phyloP scores from a whole-genome alignment of 35 echinoderm and acorn worm species.

The Diadema setosum region DNA sequence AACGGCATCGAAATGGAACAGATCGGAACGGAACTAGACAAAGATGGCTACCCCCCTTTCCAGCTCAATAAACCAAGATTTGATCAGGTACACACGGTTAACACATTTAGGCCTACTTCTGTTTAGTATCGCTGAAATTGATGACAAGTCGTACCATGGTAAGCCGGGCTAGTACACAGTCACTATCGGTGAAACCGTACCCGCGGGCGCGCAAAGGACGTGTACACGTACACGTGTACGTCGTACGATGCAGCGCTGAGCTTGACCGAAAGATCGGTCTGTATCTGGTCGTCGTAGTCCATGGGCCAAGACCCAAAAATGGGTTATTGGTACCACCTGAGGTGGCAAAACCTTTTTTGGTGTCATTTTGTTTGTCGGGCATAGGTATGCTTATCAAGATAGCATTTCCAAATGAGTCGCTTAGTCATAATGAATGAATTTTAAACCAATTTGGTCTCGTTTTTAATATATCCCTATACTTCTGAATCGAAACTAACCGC shows the following conservation, averaged over 20 bases:
- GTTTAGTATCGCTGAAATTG: neutral
- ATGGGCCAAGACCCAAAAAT: too few species aligned
- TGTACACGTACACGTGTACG: neutral
- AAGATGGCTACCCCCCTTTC: slow-evolving; percentile 31
- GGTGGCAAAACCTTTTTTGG: too few species aligned
- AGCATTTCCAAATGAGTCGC: too few species aligned
- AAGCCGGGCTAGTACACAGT: too few species aligned
- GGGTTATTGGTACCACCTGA: too few species aligned
- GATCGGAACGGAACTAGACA: neutral
- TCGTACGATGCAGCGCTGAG: neutral
- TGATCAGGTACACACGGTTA: slow-evolving; percentile 21
- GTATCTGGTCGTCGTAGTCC: too few species aligned
- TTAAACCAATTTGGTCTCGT: too few species aligned
- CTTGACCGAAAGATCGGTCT: neutral
- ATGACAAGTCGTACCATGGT: neutral
- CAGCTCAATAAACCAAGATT: slow-evolving; percentile 36
- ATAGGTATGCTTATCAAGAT: too few species aligned
- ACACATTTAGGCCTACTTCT: neutral
- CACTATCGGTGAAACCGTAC: neutral
- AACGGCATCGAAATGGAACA: neutral
- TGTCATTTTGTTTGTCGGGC: too few species aligned
- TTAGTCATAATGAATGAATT: too few species aligned
- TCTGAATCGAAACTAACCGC: too few species aligned
- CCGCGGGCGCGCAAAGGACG: neutral
- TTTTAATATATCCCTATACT: too few species aligned